Conservation (phyloP, 1,140 invertebrate species). For the Lucilia cuprina region DNA sequence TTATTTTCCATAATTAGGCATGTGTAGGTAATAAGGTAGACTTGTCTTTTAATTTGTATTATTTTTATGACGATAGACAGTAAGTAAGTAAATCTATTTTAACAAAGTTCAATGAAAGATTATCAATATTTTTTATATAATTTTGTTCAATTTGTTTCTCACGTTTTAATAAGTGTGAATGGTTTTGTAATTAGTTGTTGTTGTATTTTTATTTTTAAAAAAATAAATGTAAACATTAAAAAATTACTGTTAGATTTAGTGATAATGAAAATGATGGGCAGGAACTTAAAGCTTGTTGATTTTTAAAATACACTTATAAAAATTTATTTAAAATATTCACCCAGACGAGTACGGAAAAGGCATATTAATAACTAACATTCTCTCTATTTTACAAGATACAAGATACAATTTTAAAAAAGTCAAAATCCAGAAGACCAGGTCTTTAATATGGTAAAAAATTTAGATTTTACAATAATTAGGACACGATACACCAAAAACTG, state of each 20-base stretch:
- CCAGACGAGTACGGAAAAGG: too few relatives aligned
- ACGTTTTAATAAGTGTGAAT: not conserved
- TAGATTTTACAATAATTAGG: too few relatives aligned
- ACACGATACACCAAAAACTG: too few relatives aligned
- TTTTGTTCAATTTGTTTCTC: not conserved
- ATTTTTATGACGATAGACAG: not conserved
- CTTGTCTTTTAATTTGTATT: not conserved
- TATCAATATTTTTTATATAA: not conserved
- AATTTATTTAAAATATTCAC: not conserved
- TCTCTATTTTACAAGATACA: too few relatives aligned
- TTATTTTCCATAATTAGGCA: not conserved
- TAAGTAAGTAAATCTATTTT: not conserved
- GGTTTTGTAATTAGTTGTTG: not conserved
- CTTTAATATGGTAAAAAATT: too few relatives aligned
- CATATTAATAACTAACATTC: too few relatives aligned
- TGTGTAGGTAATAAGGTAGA: not conserved
- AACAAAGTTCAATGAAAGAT: not conserved
- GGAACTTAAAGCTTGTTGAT: not conserved
- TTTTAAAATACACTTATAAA: not conserved
- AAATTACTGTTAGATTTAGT: too few relatives aligned
- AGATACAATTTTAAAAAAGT: too few relatives aligned
- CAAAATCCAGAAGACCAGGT: too few relatives aligned
- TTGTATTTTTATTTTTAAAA: too few relatives aligned
- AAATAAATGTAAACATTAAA: too few relatives aligned
- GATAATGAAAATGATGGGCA: too few relatives aligned